Conservation (phyloP, 2,797 vertebrate genomes). For the Tragopan temminckii region DNA sequence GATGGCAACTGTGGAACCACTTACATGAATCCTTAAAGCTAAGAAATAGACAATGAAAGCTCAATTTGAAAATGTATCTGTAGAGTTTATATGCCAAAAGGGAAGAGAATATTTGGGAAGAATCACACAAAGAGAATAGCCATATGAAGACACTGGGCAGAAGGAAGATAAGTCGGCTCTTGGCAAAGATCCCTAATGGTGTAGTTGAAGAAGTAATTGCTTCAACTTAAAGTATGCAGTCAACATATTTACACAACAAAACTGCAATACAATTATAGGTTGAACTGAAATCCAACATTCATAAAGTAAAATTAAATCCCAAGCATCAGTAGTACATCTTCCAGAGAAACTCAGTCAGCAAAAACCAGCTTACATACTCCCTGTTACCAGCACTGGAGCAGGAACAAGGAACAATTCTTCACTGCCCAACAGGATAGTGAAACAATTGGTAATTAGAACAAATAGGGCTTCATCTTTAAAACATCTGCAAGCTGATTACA, state of each 20-base stretch:
- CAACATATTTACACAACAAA: not conserved
- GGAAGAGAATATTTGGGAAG: not conserved
- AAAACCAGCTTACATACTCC: not conserved
- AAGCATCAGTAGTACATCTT: not conserved
- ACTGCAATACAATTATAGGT: not conserved
- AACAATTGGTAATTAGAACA: not conserved
- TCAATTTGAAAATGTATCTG: not conserved
- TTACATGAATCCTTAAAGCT: slow-evolving; percentile 95
- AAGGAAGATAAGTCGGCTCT: slow-evolving; percentile 9
- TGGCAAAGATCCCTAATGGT: not conserved
- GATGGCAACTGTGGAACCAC: slow-evolving; percentile 91
- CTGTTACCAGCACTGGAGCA: not conserved
- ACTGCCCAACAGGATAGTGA: not conserved
- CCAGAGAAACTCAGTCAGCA: not conserved
- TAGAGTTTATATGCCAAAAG: slow-evolving; percentile 3
- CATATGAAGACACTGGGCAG: not conserved
- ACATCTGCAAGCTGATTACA: not conserved
- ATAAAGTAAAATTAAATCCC: not conserved
- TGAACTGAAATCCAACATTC: not conserved
- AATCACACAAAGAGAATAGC: not conserved
- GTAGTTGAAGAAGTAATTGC: slow-evolving; percentile 11
- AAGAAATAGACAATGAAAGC: slow-evolving; percentile 23
- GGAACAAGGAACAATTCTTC: not conserved
- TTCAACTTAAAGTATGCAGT: slow-evolving; percentile 15
- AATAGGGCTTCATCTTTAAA: not conserved